These are phyloP conservation scores for Pavo muticus DNA, from an alignment of 2,113 vertebrate species.

Conservation along the genomic window DNA sequence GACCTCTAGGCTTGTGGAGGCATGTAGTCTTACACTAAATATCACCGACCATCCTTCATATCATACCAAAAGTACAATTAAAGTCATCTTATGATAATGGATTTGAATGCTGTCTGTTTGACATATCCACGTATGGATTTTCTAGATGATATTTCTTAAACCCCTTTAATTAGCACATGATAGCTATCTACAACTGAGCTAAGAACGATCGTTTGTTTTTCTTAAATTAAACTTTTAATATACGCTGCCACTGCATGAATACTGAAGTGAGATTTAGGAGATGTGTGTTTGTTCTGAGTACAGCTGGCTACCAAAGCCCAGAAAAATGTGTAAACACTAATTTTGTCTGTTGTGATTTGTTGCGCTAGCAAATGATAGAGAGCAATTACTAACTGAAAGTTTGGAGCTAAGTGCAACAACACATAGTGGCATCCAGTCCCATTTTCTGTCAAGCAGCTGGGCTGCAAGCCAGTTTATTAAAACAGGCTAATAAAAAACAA, in stretches of 20 bases:
- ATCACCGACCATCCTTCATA: not conserved
- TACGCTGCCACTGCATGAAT: not conserved
- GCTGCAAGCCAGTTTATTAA: conserved; percentile 8
- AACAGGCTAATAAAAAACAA: not conserved
- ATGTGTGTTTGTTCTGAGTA: conserved; percentile 19
- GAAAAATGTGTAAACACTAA: conserved; percentile 23
- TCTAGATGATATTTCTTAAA: not conserved
- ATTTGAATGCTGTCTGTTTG: not conserved
- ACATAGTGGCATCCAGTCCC: not conserved
- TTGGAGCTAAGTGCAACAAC: conserved; percentile 14
- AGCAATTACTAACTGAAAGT: conserved; percentile 13
- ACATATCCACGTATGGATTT: not conserved
- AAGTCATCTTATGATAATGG: not conserved
- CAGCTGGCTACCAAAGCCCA: conserved; percentile 20
- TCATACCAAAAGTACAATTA: not conserved
- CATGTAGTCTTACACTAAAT: not conserved
- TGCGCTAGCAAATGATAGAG: conserved; percentile 15
- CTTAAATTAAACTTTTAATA: not conserved
- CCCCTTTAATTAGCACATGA: not conserved
- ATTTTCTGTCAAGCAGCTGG: not conserved
- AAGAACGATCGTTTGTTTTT: not conserved
- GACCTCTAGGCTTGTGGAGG: not conserved
- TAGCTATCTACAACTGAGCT: no score
- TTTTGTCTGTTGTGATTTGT: conserved; percentile 3
- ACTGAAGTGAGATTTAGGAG: conserved; percentile 2